Conservation (phyloP, 1,140 invertebrate genomes). For the Samia ricini region DNA sequence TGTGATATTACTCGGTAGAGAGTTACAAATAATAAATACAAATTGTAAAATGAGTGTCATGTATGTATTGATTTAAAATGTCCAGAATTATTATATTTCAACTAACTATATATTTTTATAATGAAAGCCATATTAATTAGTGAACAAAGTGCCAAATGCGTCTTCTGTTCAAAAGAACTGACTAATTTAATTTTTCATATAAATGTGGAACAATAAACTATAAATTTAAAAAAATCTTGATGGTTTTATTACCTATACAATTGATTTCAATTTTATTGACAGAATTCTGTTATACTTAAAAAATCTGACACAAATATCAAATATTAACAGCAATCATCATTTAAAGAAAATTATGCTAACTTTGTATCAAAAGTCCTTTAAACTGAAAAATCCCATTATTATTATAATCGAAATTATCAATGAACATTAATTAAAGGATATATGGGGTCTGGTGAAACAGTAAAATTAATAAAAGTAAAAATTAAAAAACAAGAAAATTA, state of each 20-base stretch:
- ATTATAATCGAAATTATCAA: no score
- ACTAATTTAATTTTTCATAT: slow-evolving; percentile 70
- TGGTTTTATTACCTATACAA: slow-evolving; percentile 22
- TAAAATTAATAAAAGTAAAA: no score
- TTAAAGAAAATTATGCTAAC: no score
- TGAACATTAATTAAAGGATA: no score
- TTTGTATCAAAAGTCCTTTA: no score
- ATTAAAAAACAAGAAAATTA: no score
- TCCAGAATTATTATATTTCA: slow-evolving; percentile 1
- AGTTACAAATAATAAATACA: neutral
- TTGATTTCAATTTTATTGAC: neutral
- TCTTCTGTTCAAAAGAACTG: slow-evolving; percentile 74
- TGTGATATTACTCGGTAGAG: slow-evolving; percentile 6
- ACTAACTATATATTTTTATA: neutral
- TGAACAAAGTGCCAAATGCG: slow-evolving; percentile 76
- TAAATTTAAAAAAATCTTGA: slow-evolving; percentile 31
- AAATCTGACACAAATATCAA: no score
- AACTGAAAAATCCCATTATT: no score
- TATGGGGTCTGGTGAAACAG: no score
- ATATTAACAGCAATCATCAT: no score
- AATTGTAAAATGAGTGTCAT: neutral
- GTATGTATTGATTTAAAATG: neutral
- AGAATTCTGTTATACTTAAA: neutral
- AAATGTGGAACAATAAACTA: slow-evolving; percentile 43
- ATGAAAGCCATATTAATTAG: slow-evolving; percentile 68